Evolutionary conservation across 2,888 invertebrate genomes (phyloP), one percentile per base, ranked within the genome.

Genomic region (Phyto melanocephala): DNA sequence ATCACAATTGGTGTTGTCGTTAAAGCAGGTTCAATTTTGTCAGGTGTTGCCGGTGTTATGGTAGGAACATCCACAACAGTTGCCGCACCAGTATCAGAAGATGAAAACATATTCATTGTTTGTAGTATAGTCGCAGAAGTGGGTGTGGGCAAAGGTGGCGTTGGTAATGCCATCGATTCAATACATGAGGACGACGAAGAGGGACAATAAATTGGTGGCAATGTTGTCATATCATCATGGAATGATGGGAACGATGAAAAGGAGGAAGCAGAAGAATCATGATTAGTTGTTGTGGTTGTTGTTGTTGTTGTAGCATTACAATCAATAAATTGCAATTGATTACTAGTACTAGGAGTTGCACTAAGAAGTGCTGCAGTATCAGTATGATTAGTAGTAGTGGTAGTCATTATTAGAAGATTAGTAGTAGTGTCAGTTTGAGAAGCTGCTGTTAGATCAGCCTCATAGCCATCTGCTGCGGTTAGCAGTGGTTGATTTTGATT

Each of bases 251-350:
- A 90, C 89, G 90, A 90, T 89, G 90, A 90, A 89, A 90, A 90
- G 90, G 90, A 90, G 90, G 91, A 90, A 90, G 91, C 89, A 90
- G 90, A 90, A 90, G 91, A 90, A 86, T 90, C 88, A 87, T 90
- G 91, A 90, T 90, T 90, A 90, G 90, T 79, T 74, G 81, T 80
- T 54, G 28, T 28, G 28, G 68, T 80, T 71, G 76, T 70, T 17
- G 56, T 79, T 71, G 78, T 90, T 88, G 90, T 90, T 87, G 87
- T 86, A 85, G 87, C 88, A 88, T 87, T 87, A 81, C 86, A 87
- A 86, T 88, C 89, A 84, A 88, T 86, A 87, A 87, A 88, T 86
- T 87, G 90, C 86, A 88, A 87, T 85, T 88, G 87, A 86, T 86
- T 87, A 87, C 87, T 86, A 86, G 88, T 87, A 86, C 87, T 86